Evolutionary conservation across 2,888 invertebrate species (phyloP).

Genomic region (Schrankia costaestrigalis): DNA sequence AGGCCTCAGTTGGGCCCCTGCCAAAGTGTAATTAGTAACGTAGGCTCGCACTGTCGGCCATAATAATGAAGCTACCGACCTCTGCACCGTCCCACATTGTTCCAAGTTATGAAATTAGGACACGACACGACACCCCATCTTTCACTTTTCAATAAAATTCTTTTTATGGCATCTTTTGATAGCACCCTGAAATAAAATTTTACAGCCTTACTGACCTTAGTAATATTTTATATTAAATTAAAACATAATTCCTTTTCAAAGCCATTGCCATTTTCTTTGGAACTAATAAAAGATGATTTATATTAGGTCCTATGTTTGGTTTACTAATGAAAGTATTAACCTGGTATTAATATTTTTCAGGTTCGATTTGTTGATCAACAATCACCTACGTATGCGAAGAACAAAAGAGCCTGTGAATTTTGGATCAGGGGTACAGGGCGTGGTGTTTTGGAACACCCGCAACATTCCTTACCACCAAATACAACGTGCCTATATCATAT

Average conservation of each 20-base stretch:
- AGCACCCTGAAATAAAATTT: too few relatives aligned
- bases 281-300: too few relatives aligned
- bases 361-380: conserved; percentile 92
- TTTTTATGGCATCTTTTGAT: conserved; percentile 15
- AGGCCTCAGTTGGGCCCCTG: conserved; percentile 60
- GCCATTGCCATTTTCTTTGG: too few relatives aligned
- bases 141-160: conserved; percentile 19
- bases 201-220: too few relatives aligned
- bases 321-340: not conserved
- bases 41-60: conserved; percentile 55
- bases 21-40: conserved; percentile 74
- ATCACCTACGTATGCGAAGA: conserved; percentile 91
- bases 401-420: conserved; percentile 91
- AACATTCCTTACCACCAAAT: conserved; percentile 92
- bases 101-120: conserved; percentile 58
- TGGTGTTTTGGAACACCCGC: conserved; percentile 90
- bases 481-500: conserved; percentile 94
- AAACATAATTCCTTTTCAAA: too few relatives aligned
- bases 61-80: conserved; percentile 57
- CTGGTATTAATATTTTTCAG: conserved; percentile 58
- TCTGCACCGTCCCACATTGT: conserved; percentile 54
- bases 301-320: too few relatives aligned
- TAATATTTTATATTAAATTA: too few relatives aligned
- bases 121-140: conserved; percentile 38
- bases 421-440: conserved; percentile 90